A percentile compares a stretch with the other conserved stretches of the same genome.
These are phyloP conservation scores for Diplodus sargus DNA, from an alignment of 2,797 vertebrate species.

Conservation along the genomic window DNA sequence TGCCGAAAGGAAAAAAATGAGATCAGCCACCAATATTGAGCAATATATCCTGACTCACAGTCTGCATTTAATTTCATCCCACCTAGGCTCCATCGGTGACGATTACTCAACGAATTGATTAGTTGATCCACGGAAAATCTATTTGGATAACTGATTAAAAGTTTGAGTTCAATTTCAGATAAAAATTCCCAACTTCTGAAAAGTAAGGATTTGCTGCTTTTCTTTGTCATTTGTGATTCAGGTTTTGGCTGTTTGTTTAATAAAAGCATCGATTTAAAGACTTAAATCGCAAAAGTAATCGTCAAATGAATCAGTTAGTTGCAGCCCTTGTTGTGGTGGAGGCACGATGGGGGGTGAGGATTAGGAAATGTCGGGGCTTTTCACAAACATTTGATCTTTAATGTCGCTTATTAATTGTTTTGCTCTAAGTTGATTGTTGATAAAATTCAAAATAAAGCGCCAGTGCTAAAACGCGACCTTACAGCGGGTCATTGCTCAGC, in stretches of 20 bases:
- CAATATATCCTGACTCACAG: not conserved
- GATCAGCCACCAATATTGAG: not conserved
- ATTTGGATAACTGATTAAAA: too few relatives aligned
- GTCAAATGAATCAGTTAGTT: too few relatives aligned
- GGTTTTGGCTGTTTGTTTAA: too few relatives aligned
- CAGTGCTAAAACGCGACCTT: not conserved
- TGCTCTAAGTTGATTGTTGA: not conserved
- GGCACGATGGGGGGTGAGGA: not conserved
- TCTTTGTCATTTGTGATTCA: too few relatives aligned
- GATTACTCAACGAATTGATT: too few relatives aligned
- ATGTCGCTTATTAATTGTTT: not conserved
- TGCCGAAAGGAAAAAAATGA: not conserved
- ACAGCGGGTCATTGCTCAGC: conserved; percentile 9
- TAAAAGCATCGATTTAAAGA: too few relatives aligned
- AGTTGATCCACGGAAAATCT: too few relatives aligned
- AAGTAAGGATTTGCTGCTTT: too few relatives aligned
- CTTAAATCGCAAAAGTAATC: too few relatives aligned
- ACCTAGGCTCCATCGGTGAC: too few relatives aligned
- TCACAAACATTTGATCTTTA: not conserved
- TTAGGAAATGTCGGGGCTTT: not conserved
- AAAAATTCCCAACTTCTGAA: too few relatives aligned
- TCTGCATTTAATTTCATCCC: not conserved
- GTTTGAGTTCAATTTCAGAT: too few relatives aligned
- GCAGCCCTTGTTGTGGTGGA: not conserved
- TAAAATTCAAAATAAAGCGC: not conserved